Conservation (phyloP, 37 sponge, comb jelly and placozoan species). For the Aplysina aerophoba region DNA sequence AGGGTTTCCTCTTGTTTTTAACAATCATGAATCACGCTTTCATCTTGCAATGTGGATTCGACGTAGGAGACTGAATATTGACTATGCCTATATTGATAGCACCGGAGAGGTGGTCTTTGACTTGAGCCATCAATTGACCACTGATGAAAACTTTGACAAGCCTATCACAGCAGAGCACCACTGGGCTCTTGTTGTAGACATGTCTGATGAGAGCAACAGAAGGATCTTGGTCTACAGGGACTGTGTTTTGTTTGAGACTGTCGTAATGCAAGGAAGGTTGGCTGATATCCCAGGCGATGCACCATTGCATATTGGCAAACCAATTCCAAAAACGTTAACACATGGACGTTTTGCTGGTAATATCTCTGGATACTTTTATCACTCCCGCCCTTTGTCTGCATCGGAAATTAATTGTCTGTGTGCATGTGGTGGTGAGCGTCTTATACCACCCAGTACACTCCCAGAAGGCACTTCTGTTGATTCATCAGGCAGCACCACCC, state of each 20-base stretch:
- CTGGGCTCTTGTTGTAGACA: neutral
- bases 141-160: neutral
- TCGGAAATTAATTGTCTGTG: constrained; percentile 54
- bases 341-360: constrained; percentile 54
- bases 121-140: neutral
- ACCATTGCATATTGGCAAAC: constrained; percentile 45
- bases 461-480: constrained; percentile 37
- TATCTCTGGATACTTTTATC: constrained; percentile 56
- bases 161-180: neutral
- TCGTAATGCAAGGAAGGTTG: neutral
- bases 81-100: constrained; percentile 1
- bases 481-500: neutral
- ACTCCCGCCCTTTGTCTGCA: constrained; percentile 38
- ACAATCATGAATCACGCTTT: neutral
- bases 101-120: neutral
- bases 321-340: constrained; percentile 30
- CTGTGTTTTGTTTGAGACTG: constrained; percentile 46
- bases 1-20: constrained; percentile 59
- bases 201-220: neutral
- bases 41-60: constrained; percentile 23
- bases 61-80: neutral
- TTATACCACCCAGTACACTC: constrained; percentile 30
- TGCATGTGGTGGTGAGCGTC: constrained; percentile 67
- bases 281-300: constrained; percentile 33
- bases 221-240: constrained; percentile 41